These are phyloP conservation scores for Platysternon megacephalum DNA, from an alignment of 2,113 vertebrate genomes.

Conservation along the genomic window DNA sequence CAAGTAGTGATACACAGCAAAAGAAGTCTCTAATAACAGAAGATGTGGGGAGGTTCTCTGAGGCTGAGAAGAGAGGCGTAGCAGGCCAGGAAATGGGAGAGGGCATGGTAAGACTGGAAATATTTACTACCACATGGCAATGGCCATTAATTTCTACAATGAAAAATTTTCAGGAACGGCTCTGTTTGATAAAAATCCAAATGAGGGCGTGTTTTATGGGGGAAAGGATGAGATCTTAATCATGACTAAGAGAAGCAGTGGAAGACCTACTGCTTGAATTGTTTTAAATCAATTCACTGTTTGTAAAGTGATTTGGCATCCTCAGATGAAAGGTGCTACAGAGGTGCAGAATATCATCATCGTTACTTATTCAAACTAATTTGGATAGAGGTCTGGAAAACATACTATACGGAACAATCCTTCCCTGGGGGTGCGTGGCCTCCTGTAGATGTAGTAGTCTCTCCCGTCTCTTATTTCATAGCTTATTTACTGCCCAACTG, in stretches of 20 bases:
- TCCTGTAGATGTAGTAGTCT: not conserved
- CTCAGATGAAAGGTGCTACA: rapidly evolving
- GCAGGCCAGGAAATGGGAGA: not conserved
- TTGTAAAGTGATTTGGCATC: not conserved
- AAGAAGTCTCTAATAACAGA: not conserved
- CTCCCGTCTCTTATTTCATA: not conserved
- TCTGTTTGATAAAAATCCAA: not conserved
- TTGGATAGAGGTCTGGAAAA: not conserved
- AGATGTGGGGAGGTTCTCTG: not conserved
- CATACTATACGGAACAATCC: rapidly evolving
- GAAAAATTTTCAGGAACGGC: not conserved
- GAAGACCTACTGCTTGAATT: not conserved
- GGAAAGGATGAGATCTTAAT: not conserved
- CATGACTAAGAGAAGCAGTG: not conserved
- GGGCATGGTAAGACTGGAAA: rapidly evolving
- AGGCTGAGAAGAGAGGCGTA: not conserved
- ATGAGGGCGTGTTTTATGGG: not conserved
- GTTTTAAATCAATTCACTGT: not conserved
- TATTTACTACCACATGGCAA: rapidly evolving
- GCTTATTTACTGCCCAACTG: not conserved
- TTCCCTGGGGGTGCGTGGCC: not conserved
- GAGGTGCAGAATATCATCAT: not conserved
- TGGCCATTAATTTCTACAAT: not conserved
- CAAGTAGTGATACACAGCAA: not conserved
- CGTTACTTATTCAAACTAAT: not conserved